These are phyloP conservation scores for Hemistola chrysoprasaria DNA, from an alignment of 2,888 invertebrate species.

Conservation along the genomic window DNA sequence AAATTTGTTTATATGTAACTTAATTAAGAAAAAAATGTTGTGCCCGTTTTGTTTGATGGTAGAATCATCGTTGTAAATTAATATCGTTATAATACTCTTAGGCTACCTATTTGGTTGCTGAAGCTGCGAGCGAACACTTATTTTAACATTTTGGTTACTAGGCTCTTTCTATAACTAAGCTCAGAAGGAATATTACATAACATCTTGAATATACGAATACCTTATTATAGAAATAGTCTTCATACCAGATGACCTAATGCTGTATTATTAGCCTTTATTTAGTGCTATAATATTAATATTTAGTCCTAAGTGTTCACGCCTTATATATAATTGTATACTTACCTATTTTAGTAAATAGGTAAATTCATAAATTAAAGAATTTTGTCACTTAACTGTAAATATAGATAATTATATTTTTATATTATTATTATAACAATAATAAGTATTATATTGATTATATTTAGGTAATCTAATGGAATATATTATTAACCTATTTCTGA, in stretches of 20 bases:
- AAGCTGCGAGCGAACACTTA: conserved; percentile 43
- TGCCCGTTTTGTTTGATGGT: no score
- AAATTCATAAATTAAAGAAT: conserved; percentile 56
- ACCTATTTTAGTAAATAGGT: conserved; percentile 35
- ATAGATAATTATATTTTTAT: conserved; percentile 78
- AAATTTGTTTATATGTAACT: no score
- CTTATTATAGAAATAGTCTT: conserved; percentile 39
- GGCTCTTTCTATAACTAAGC: conserved; percentile 39
- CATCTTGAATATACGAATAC: conserved; percentile 7
- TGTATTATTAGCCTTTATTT: conserved; percentile 35
- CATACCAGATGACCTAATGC: conserved; percentile 33
- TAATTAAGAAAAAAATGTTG: no score
- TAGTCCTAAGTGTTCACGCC: conserved; percentile 52
- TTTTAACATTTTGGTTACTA: conserved; percentile 34
- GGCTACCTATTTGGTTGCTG: conserved; percentile 39
- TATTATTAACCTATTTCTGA: conserved; percentile 47
- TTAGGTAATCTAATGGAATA: conserved; percentile 48
- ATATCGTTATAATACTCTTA: conserved; percentile 45
- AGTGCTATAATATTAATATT: conserved; percentile 35
- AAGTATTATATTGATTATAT: conserved; percentile 57
- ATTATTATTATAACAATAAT: conserved; percentile 64
- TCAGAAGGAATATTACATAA: conserved; percentile 12
- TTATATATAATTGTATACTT: no score
- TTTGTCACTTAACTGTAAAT: conserved; percentile 69
- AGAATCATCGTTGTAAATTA: conserved; percentile 32